Evolutionary conservation across 64 coral and sea anemone species (phyloP).

Genomic region (Montipora sp.): DNA sequence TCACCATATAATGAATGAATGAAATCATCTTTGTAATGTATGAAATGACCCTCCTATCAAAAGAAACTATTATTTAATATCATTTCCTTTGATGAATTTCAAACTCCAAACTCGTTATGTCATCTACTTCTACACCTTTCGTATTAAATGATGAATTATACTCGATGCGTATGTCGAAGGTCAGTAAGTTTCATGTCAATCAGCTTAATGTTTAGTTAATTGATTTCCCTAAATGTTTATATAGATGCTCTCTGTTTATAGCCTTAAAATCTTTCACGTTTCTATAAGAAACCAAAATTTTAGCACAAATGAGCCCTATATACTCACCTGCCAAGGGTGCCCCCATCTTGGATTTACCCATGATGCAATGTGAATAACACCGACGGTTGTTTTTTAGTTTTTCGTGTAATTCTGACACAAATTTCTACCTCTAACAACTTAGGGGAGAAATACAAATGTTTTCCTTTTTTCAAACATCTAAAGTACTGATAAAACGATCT

Average conservation of each 20-base stretch:
- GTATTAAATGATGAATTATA: conserved; percentile 25
- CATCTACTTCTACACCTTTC: background rate
- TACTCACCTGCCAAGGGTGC: too few relatives aligned
- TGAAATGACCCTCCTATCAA: background rate
- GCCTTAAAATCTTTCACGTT: background rate
- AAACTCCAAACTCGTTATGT: background rate
- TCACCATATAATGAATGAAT: background rate
- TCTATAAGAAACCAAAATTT: too few relatives aligned
- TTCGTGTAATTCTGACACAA: too few relatives aligned
- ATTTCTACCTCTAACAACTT: too few relatives aligned
- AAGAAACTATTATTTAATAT: background rate
- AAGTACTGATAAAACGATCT: too few relatives aligned
- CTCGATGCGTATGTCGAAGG: background rate
- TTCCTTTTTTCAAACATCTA: too few relatives aligned
- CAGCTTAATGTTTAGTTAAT: background rate
- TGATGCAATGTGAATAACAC: too few relatives aligned
- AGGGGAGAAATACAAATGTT: too few relatives aligned
- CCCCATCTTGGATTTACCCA: too few relatives aligned
- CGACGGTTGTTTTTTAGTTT: too few relatives aligned
- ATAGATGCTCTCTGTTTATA: background rate
- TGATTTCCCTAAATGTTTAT: background rate
- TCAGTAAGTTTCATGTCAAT: background rate
- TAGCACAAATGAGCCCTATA: too few relatives aligned
- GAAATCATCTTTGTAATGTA: background rate
- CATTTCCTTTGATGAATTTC: background rate